A percentile compares a stretch with the other conserved stretches of the same genome.
phyloP scores from a whole-genome alignment of 2,113 vertebrate genomes.

The Seriola quinqueradiata region DNA sequence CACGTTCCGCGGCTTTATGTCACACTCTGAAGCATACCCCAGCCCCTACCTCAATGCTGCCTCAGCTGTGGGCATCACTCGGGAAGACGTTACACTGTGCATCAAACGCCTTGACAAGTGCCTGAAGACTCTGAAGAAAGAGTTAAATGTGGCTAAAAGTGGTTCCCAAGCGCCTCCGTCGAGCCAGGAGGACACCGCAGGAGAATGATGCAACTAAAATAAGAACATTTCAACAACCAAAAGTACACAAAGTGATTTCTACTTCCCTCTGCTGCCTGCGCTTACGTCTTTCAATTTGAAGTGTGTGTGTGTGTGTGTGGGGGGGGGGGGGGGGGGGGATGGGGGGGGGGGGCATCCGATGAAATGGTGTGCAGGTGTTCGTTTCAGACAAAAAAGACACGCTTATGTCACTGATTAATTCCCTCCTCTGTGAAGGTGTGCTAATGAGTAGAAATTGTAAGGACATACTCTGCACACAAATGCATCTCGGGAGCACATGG shows the following conservation, averaged over 20 bases:
- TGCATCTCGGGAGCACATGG: not conserved
- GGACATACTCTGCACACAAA: not conserved
- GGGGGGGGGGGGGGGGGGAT: too few species aligned
- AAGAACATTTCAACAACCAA: not conserved
- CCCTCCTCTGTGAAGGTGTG: not conserved
- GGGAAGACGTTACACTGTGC: conserved; percentile 91
- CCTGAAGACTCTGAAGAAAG: conserved; percentile 87
- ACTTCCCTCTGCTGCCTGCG: not conserved
- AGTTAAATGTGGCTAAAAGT: conserved; percentile 34
- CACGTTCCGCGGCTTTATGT: conserved; percentile 94
- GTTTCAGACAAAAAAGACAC: conserved; percentile 6
- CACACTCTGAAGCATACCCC: conserved; percentile 90
- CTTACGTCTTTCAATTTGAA: not conserved
- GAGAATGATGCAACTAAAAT: conserved; percentile 41
- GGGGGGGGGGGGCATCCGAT: not conserved
- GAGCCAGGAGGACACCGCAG: conserved; percentile 42
- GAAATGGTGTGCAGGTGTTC: conserved; percentile 19
- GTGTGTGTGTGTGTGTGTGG: not conserved
- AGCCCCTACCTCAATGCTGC: conserved; percentile 97
- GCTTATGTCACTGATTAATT: conserved; percentile 24
- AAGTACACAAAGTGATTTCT: conserved; percentile 4
- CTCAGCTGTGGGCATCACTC: conserved; percentile 93
- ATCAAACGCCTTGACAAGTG: conserved; percentile 95
- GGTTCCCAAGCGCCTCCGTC: not conserved
- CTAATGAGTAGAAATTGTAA: not conserved